phyloP scores from a whole-genome alignment of 2,888 invertebrate species.

The Gonocerus acuteangulatus region DNA sequence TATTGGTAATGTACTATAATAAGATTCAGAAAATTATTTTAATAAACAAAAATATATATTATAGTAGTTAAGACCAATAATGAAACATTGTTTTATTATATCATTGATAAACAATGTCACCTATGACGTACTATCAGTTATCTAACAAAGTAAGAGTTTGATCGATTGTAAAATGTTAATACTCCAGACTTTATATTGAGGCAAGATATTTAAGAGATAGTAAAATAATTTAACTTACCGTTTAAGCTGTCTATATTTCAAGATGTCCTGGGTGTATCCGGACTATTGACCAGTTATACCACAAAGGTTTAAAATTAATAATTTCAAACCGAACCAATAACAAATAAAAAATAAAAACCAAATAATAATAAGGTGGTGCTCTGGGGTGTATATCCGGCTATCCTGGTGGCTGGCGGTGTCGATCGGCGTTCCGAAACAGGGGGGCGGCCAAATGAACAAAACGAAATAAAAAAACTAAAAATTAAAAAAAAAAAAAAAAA shows the following conservation, averaged over 20 bases:
- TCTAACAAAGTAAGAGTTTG: too few relatives aligned
- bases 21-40: too few relatives aligned
- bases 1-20: too few relatives aligned
- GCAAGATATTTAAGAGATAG: background rate
- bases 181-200: slow-evolving; percentile 15
- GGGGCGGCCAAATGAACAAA: background rate
- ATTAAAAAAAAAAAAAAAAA: slow-evolving; percentile 1
- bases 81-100: too few relatives aligned
- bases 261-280: slow-evolving; percentile 21
- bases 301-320: slow-evolving; percentile 2
- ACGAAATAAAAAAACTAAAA: slow-evolving; percentile 1
- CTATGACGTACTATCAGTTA: too few relatives aligned
- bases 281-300: slow-evolving; percentile 13
- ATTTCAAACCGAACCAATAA: slow-evolving; percentile 6
- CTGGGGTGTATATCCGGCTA: slow-evolving; percentile 1
- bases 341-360: slow-evolving; percentile 2
- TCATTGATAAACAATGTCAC: too few relatives aligned
- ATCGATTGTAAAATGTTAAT: too few relatives aligned
- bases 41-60: too few relatives aligned
- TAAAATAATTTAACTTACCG: slow-evolving; percentile 10
- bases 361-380: background rate
- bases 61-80: too few relatives aligned
- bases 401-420: background rate
- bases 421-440: background rate
- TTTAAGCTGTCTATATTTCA: background rate